Base-by-base conservation (phyloP, 2,113 vertebrate genomes). In the Asarcornis scutulata region DNA sequence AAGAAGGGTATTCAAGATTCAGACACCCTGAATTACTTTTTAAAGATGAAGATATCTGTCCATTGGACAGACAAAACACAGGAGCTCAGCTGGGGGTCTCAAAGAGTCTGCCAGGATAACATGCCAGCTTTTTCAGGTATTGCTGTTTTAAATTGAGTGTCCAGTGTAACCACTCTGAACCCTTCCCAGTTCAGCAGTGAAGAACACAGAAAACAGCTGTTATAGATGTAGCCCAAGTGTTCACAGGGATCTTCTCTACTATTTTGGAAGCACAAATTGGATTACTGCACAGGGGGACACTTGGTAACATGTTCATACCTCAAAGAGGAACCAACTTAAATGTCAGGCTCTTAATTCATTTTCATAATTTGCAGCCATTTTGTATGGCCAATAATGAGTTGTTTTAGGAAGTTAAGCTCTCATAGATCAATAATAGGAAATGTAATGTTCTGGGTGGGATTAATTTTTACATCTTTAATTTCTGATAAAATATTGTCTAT, bases 251-350 rank as follows among this genome's bases (percentile, higher is more conserved):
- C 23, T 75, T 78, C 58, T 91, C 16, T 29, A 23, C 4, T 26
- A 13, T 53, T 74, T 40, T 34, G 7, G 26, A 72, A 66, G 17
- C 18, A 26, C 38, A 60, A 81, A 31, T 50, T 38, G 11, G 5
- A 38, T 72, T 91, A 9, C 34, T 34, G 44, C 8, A 32, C 17
- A 60, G 2, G 44, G 44, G 9, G 21, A n/a, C 1, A 78, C 36
- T 55, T 55, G 0, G 0, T 40, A 63, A 12, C 7, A 7, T 13
- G 2, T 36, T 79, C n/a, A 78, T 13, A n/a, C 31, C 13, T n/a
- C 26, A 31, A 5, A 12, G n/a, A 79, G 9, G 6, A 36, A 59
- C 10, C 78, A 68, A 12, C 1, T 20, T 77, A 36, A 60, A 9
- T n/a, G 48, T 69, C 22, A 42, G 20, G 14, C 1, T 38, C 5